These are phyloP conservation scores for Amblyornis subalaris DNA, from an alignment of 2,113 vertebrate species.

Conservation along the genomic window DNA sequence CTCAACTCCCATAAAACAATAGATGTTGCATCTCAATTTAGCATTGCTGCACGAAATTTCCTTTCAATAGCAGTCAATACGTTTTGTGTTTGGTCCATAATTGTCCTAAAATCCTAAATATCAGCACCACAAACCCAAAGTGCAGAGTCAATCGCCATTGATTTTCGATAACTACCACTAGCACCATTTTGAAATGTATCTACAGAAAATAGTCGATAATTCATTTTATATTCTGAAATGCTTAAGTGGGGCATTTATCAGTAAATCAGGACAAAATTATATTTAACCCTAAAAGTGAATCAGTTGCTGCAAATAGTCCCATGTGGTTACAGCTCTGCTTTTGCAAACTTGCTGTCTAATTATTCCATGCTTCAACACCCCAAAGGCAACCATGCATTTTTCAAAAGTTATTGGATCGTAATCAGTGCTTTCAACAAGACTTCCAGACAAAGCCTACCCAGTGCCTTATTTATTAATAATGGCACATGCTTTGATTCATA, in stretches of 20 bases:
- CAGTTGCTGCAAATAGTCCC: not conserved
- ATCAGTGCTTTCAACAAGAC: slow-evolving; percentile 57
- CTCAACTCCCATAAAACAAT: not conserved
- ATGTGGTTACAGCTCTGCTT: not conserved
- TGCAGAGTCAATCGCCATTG: not conserved
- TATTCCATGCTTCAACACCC: slow-evolving; percentile 40
- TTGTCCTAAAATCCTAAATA: not conserved
- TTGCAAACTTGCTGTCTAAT: not conserved
- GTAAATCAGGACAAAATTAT: not conserved
- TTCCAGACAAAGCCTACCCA: slow-evolving; percentile 50
- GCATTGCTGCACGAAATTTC: not conserved
- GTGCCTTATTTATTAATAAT: slow-evolving; percentile 63
- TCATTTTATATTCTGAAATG: not conserved
- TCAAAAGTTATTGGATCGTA: slow-evolving; percentile 33
- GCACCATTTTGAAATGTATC: not conserved
- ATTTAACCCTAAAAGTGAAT: not conserved
- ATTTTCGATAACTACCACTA: not conserved
- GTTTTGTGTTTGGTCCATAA: not conserved
- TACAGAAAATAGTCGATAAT: not conserved
- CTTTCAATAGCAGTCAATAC: not conserved
- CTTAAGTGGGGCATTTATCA: not conserved
- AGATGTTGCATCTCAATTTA: not conserved
- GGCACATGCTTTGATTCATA: slow-evolving; percentile 67
- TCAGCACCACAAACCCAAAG: not conserved
- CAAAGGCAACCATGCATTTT: slow-evolving; percentile 53